phyloP scores from a whole-genome alignment of 2,797 vertebrate genomes.

The Cygnus olor region DNA sequence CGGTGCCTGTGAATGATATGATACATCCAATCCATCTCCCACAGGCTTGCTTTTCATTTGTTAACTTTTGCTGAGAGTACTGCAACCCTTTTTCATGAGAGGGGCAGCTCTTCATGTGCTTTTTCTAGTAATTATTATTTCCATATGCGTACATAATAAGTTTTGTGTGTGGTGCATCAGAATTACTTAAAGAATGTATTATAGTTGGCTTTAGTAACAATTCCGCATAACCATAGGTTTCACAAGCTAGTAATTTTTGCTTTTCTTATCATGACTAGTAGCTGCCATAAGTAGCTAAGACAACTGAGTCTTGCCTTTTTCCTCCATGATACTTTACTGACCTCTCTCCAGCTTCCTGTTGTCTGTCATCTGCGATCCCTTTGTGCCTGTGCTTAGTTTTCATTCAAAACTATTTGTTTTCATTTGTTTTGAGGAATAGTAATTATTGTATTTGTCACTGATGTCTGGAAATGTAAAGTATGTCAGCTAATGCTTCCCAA shows the following conservation, averaged over 20 bases:
- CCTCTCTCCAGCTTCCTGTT: slow-evolving; percentile 62
- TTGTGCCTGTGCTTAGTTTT: slow-evolving; percentile 43
- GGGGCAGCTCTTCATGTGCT: neutral
- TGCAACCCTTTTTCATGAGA: slow-evolving; percentile 8
- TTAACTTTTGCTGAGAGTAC: neutral
- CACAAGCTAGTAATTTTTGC: slow-evolving; percentile 8
- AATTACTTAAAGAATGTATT: neutral
- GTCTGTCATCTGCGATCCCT: neutral
- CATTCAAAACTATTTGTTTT: slow-evolving; percentile 55
- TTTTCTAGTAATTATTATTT: slow-evolving; percentile 19
- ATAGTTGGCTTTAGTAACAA: neutral
- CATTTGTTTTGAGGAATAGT: slow-evolving; percentile 46
- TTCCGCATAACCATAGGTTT: slow-evolving; percentile 4
- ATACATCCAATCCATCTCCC: neutral
- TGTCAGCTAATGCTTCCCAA: slow-evolving; percentile 37
- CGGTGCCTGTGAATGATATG: neutral
- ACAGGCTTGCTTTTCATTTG: neutral
- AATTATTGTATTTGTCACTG: slow-evolving; percentile 61
- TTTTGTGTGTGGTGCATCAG: neutral
- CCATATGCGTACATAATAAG: neutral
- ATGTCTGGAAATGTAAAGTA: slow-evolving; percentile 52
- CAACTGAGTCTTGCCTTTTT: slow-evolving; percentile 20
- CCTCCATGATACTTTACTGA: slow-evolving; percentile 58
- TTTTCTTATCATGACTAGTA: neutral
- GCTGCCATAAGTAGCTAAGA: slow-evolving; percentile 66